These are phyloP conservation scores for Thymelicus lineola DNA, from an alignment of 2,888 invertebrate species.

Conservation along the genomic window DNA sequence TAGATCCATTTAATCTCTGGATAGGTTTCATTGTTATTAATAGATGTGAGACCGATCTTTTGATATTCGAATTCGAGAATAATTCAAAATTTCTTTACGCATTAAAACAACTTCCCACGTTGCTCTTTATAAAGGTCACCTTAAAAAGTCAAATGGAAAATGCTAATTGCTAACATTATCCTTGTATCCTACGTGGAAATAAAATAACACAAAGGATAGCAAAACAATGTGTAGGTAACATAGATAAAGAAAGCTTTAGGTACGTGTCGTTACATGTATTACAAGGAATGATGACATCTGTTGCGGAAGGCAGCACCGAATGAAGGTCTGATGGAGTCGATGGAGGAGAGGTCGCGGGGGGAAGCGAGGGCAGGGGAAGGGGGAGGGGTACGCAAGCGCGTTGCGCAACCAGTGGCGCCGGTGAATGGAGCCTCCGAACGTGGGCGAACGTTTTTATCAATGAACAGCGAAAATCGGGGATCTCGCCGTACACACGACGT, in stretches of 20 bases:
- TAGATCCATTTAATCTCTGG: conserved; percentile 43
- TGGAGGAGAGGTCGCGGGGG: conserved; percentile 46
- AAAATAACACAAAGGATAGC: no score
- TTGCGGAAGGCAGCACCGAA: conserved; percentile 64
- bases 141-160: background rate
- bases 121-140: background rate
- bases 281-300: conserved; percentile 44
- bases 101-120: background rate
- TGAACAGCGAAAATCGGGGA: conserved; percentile 69
- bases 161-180: no score
- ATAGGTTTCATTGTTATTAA: conserved; percentile 27
- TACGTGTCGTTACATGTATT: conserved; percentile 2
- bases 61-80: background rate
- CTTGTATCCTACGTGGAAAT: no score
- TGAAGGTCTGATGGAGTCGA: conserved; percentile 58
- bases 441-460: conserved; percentile 82
- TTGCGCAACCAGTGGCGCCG: conserved; percentile 78
- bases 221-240: no score
- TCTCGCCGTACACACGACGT: conserved; percentile 78
- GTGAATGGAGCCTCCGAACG: conserved; percentile 75
- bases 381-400: conserved; percentile 59
- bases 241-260: background rate
- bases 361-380: conserved; percentile 43
- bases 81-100: background rate
- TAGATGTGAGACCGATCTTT: conserved; percentile 7